Evolutionary conservation across 2,888 invertebrate species (phyloP).

Genomic region (Netelia melanura): DNA sequence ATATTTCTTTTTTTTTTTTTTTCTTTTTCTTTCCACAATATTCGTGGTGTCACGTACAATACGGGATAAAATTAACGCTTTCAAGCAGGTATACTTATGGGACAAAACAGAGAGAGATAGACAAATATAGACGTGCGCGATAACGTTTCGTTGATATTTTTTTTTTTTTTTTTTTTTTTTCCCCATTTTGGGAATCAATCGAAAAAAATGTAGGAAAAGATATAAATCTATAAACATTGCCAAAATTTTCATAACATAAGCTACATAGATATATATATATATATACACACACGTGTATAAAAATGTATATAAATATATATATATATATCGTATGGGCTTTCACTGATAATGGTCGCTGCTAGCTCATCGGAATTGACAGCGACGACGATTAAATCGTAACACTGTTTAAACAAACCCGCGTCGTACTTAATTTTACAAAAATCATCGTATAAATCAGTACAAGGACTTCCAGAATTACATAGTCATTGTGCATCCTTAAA

Average conservation of each 20-base stretch:
- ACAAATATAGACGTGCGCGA: constrained; percentile 72
- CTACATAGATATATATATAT: constrained; percentile 68
- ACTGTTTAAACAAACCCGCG: constrained; percentile 38
- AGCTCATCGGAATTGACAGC: constrained; percentile 81
- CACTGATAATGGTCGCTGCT: constrained; percentile 85
- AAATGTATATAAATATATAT: background rate
- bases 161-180: constrained; percentile 22
- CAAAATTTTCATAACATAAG: constrained; percentile 67
- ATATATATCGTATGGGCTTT: constrained; percentile 78
- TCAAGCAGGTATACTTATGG: constrained; percentile 78
- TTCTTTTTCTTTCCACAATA: background rate
- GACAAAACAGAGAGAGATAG: constrained; percentile 75
- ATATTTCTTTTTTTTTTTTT: background rate
- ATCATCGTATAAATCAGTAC: constrained; percentile 66
- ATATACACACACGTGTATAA: constrained; percentile 55
- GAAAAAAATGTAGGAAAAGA: constrained; percentile 55
- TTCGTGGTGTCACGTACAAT: constrained; percentile 36
- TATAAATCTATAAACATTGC: constrained; percentile 66
- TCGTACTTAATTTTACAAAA: constrained; percentile 60
- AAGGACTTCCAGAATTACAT: constrained; percentile 80
- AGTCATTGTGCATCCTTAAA: constrained; percentile 85
- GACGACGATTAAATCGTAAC: constrained; percentile 65
- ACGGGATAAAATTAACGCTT: constrained; percentile 60
- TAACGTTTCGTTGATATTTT: constrained; percentile 34
- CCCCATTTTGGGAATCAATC: constrained; percentile 35